Base-by-base conservation (phyloP, 2,888 invertebrate genomes). In the Cryptus armator region DNA sequence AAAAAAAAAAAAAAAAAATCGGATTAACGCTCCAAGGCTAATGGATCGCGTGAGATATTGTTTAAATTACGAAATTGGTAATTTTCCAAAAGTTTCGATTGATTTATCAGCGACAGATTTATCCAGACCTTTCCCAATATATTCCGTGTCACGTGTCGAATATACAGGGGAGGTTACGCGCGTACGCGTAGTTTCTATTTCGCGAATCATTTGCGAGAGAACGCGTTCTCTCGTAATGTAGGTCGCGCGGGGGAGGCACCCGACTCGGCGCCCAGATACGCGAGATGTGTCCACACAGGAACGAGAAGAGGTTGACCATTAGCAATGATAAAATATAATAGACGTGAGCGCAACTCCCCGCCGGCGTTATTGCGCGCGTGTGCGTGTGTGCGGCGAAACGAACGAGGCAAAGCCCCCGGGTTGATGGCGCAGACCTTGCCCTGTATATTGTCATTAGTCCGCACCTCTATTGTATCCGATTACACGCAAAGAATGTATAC, bases 321-420 rank as follows among this genome's bases (percentile, higher is more conserved):
- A 85, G 71, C 79, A 79, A 76, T 85, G 82, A 85, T 82, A 82
- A 85, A 85, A 82, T 80, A 82, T 85, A 85, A 85, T 82, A 71
- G 82, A 82, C 85, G 72, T 80, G 51, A 59, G 68, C 53, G 29
- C 72, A 51, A 51, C 29, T 14, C 32, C 59, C 59, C 29, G 12
- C 12, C 48, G n/a, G 48, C 48, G 48, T 48, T 48, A 12, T n/a
- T 12, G 48, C n/a, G 9, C n/a, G n/a, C 12, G 48, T n/a, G 48
- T 48, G n/a, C 9, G 48, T 48, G n/a, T 37, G 84, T 71, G 76
- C 44, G 80, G 67, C 68, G 32, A 59, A 67, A 46, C 74, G 68
- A 81, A 68, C 84, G 77, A 74, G n/a, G 84, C 62, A 84, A 74
- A 78, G 77, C 74, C 24, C 43, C 74, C 70, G 70, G n/a, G 70